A percentile compares a stretch with the other conserved stretches of the same genome.
phyloP scores from a whole-genome alignment of 1,140 invertebrate genomes.

The Arion vulgaris region DNA sequence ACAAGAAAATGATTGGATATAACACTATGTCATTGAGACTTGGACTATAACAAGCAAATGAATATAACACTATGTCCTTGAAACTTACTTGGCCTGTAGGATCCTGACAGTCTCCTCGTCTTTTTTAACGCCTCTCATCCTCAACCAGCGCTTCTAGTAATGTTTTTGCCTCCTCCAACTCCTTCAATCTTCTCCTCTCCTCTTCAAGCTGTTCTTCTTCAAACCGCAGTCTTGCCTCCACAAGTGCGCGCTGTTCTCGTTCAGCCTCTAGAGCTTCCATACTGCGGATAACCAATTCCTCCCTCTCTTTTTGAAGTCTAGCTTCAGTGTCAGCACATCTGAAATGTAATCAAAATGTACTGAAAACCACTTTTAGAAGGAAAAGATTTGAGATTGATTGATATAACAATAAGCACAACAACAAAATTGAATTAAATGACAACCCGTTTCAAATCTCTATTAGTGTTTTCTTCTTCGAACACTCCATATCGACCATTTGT shows the following conservation, averaged over 20 bases:
- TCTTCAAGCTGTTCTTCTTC: constrained; percentile 80
- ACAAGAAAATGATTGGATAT: too few species aligned
- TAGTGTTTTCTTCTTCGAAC: too few species aligned
- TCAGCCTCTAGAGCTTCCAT: constrained; percentile 75
- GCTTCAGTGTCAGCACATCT: constrained; percentile 32
- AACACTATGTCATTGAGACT: too few species aligned
- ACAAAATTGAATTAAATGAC: too few species aligned
- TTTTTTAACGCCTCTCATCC: constrained; percentile 85
- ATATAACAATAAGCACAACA: too few species aligned
- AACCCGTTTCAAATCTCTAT: too few species aligned
- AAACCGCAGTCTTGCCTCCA: constrained; percentile 69
- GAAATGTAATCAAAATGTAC: neutral
- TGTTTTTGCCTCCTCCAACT: constrained; percentile 80
- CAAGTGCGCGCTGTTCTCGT: constrained; percentile 45
- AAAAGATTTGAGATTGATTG: too few species aligned
- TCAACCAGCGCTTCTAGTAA: constrained; percentile 81
- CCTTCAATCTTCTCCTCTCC: constrained; percentile 81
- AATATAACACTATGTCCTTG: too few species aligned
- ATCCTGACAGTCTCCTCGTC: constrained; percentile 87
- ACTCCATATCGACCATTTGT: too few species aligned
- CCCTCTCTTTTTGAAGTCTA: constrained; percentile 32
- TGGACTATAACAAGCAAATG: too few species aligned
- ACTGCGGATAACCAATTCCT: constrained; percentile 30
- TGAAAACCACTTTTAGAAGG: too few species aligned
- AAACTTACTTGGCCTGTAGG: constrained; percentile 78